Conservation (phyloP, 1,140 invertebrate genomes). For the Lepidurus arcticus region DNA sequence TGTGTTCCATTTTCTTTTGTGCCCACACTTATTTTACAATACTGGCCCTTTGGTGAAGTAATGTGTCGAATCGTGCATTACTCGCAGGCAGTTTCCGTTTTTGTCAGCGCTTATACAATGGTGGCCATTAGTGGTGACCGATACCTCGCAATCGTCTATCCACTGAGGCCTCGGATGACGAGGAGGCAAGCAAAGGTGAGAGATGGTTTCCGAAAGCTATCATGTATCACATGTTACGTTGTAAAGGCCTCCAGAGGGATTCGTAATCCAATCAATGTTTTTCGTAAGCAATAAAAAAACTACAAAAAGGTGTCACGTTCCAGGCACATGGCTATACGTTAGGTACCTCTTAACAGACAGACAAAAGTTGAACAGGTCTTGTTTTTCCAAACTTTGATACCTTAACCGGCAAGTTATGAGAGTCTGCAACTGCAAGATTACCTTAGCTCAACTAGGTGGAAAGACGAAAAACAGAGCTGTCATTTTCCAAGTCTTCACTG, state of each 20-base stretch:
- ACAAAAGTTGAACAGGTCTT: no score
- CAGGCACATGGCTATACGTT: no score
- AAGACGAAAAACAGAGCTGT: no score
- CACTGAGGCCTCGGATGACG: constrained; percentile 68
- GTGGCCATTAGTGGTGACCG: constrained; percentile 79
- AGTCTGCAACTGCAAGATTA: no score
- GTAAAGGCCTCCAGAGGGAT: not conserved
- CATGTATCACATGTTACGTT: not conserved
- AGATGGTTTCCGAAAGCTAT: constrained; percentile 46
- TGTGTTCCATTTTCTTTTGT: constrained; percentile 83
- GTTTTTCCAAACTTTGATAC: no score
- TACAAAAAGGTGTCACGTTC: no score
- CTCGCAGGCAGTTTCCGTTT: constrained; percentile 65
- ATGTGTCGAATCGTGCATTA: constrained; percentile 73
- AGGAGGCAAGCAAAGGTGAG: constrained; percentile 62
- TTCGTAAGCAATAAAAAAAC: no score
- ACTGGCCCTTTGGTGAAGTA: constrained; percentile 74
- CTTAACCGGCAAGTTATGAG: no score
- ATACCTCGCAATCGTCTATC: constrained; percentile 82
- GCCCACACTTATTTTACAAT: constrained; percentile 61
- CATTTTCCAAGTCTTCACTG: no score
- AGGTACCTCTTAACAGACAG: no score
- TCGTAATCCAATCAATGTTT: no score
- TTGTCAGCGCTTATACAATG: constrained; percentile 76
- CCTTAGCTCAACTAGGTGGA: no score